Base-by-base conservation (phyloP, 2,888 invertebrate species). In the Stenolophus ochropezus region DNA sequence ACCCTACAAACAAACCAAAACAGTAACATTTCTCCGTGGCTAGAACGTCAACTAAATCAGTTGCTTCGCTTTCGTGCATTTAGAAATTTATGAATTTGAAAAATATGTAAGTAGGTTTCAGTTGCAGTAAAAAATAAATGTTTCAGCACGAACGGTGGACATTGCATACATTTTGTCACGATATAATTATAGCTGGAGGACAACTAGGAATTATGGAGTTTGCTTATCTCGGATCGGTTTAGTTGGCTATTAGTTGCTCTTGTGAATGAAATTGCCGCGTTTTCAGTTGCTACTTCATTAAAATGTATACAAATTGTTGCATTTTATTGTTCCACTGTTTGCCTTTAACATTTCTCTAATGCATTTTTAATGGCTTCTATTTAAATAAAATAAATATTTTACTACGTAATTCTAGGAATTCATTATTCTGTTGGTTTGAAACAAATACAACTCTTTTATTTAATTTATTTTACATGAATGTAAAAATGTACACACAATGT, bases 91-190 rank as follows among this genome's bases (percentile, higher is more conserved):
- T 61, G 61, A 25, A 61, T 61, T 61, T 61, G 25, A 61, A 25
- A 61, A 61, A 61, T 61, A 61, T 61, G 61, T 23, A 25, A 61
- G 61, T 61, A 56, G 25, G 25, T 25, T 42, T 61, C 14, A 25
- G 25, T 25, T 61, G 14, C 25, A 61, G 25, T 61, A 61, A 61
- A 61, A 61, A 61, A 14, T 61, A 25, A 23, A 25, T 61, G 14
- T 61, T 61, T 14, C 3, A n/a, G n/a, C 61, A 61, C 61, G 61
- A 61, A 61, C 4, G 4, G 23, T 61, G 1, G 61, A 61, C 23
- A 61, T 61, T 61, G 61, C 61, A 61, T 61, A 23, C 25, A 61
- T 61, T 25, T 61, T 61, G 61, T 61, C 61, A 61, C 61, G 61
- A 61, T 25, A 25, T 61, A 61, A 61, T 61, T 61, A 21, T 21